These are phyloP conservation scores for Cordilura impudica DNA, from an alignment of 2,888 invertebrate species.

Conservation along the genomic window DNA sequence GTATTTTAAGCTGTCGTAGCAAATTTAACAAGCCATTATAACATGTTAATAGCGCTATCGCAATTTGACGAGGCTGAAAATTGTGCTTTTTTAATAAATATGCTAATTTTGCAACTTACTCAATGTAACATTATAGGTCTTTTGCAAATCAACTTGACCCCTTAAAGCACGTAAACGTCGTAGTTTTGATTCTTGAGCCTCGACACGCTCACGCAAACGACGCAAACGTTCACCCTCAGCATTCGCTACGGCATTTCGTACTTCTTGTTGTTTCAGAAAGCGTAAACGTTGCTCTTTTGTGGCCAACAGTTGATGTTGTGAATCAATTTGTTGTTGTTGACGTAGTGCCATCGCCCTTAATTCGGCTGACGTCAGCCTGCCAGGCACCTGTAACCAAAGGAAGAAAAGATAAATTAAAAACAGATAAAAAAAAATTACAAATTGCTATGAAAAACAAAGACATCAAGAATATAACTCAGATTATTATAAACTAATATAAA, in stretches of 20 bases:
- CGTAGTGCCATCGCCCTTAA: slow-evolving; percentile 98
- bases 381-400: slow-evolving; percentile 84
- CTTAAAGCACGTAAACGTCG: slow-evolving; percentile 93
- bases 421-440: background rate
- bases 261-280: slow-evolving; percentile 96
- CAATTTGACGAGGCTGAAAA: background rate
- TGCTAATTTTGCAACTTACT: slow-evolving; percentile 82
- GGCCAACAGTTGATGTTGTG: slow-evolving; percentile 92
- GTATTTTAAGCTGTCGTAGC: too few relatives aligned
- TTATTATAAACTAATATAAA: slow-evolving; percentile 46
- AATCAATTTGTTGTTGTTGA: slow-evolving; percentile 98
- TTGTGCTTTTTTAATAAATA: background rate
- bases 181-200: slow-evolving; percentile 96
- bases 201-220: slow-evolving; percentile 92
- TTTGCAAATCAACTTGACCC: slow-evolving; percentile 95
- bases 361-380: slow-evolving; percentile 95
- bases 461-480: background rate
- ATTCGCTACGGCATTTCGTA: slow-evolving; percentile 79
- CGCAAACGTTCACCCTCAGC: slow-evolving; percentile 93
- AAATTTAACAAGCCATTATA: too few relatives aligned
- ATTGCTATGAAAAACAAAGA: slow-evolving; percentile 3
- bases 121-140: slow-evolving; percentile 92
- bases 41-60: too few relatives aligned
- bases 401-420: background rate
- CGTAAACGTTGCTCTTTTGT: slow-evolving; percentile 95